phyloP scores from a whole-genome alignment of 2,888 invertebrate species.

The Agrilus cyanescens region DNA sequence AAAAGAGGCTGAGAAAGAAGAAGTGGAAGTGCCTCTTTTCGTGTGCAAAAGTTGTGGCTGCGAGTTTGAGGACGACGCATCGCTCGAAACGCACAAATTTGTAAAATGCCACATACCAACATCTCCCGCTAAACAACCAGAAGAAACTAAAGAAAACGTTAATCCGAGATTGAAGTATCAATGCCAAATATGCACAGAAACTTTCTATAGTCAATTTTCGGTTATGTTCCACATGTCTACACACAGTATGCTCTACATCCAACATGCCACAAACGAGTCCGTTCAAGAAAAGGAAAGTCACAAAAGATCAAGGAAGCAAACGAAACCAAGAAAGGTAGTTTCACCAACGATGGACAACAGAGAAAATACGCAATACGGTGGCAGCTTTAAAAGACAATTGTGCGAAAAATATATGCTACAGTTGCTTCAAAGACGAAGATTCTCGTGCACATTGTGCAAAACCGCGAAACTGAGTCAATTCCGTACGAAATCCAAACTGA shows the following conservation, averaged over 20 bases:
- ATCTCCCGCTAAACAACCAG: constrained; percentile 37
- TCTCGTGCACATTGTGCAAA: constrained; percentile 31
- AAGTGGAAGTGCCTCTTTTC: constrained; percentile 37
- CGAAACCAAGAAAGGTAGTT: constrained; percentile 38
- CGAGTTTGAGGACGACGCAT: constrained; percentile 41
- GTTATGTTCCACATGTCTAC: constrained; percentile 40
- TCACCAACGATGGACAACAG: constrained; percentile 31
- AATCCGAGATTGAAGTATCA: constrained; percentile 34
- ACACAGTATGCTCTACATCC: constrained; percentile 33
- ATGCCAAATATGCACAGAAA: constrained; percentile 37
- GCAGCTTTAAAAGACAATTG: constrained; percentile 23
- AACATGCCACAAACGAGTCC: constrained; percentile 24
- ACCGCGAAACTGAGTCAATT: constrained; percentile 33
- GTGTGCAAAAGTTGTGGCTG: constrained; percentile 42
- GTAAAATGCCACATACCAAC: constrained; percentile 36
- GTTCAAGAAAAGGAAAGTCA: constrained; percentile 22
- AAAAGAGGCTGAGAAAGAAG: constrained; percentile 32
- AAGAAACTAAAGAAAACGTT: constrained; percentile 33
- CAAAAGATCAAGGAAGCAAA: constrained; percentile 38
- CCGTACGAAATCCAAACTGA: constrained; percentile 35
- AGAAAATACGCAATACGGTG: constrained; percentile 23
- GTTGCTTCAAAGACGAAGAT: constrained; percentile 28
- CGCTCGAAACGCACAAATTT: constrained; percentile 38
- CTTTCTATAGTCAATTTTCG: constrained; percentile 34
- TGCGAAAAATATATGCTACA: constrained; percentile 32